Percentiles rank a stretch among this genome's conserved stretches.
Evolutionary conservation across 2,797 vertebrate species (phyloP).

Genomic region (Phyllotis vaccarum): DNA sequence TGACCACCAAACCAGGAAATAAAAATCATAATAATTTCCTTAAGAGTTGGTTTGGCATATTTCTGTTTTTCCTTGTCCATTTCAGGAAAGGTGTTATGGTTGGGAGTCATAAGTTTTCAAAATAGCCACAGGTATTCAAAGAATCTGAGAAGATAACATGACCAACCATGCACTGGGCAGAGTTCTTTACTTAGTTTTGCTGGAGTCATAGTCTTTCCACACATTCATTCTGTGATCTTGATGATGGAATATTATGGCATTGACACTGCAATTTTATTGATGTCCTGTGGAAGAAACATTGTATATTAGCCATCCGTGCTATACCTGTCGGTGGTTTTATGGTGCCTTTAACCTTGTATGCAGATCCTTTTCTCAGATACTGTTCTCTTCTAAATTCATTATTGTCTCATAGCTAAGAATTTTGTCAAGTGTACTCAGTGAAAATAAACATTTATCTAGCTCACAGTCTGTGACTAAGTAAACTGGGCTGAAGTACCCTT

Average conservation of each 20-base stretch:
- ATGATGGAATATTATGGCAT: not conserved
- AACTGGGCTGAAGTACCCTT: not conserved
- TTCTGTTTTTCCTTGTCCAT: not conserved
- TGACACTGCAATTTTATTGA: not conserved
- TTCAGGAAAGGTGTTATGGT: not conserved
- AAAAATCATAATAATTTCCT: not conserved
- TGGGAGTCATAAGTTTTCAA: not conserved
- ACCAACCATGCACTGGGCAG: not conserved
- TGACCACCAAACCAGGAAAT: not conserved
- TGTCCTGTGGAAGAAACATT: not conserved
- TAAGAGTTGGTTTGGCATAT: not conserved
- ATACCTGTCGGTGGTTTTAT: not conserved
- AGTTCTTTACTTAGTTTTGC: not conserved
- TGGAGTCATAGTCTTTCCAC: not conserved
- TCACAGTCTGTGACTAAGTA: not conserved
- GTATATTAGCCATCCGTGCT: not conserved
- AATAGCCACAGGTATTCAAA: fast-evolving
- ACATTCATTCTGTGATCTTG: not conserved
- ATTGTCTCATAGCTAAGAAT: not conserved
- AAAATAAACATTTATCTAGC: not conserved
- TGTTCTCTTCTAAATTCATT: not conserved
- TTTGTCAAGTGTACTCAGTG: not conserved
- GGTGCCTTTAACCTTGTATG: not conserved
- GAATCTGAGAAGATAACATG: not conserved
- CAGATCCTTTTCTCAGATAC: not conserved